These are phyloP conservation scores for Anguilla pacifica DNA, from an alignment of 2,797 vertebrate genomes.

Conservation along the genomic window DNA sequence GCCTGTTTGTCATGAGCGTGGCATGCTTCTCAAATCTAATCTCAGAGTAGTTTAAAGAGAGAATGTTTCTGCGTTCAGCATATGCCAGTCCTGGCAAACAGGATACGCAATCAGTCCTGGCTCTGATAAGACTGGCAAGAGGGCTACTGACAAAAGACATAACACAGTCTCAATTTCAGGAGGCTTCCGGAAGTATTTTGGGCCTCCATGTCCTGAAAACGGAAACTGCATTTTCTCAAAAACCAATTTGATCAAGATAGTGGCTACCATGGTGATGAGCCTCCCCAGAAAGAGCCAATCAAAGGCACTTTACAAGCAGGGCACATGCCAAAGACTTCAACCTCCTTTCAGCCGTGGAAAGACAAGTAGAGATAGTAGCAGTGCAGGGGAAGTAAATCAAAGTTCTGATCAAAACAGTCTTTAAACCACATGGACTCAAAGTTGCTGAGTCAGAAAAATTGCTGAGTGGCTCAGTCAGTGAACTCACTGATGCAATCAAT, in stretches of 20 bases:
- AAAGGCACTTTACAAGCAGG: not conserved
- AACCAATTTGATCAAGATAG: slow-evolving; percentile 47
- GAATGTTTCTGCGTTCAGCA: slow-evolving; percentile 34
- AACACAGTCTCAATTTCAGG: slow-evolving; percentile 1
- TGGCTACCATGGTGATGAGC: slow-evolving; percentile 59
- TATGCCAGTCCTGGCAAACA: slow-evolving; percentile 3
- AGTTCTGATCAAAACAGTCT: not conserved
- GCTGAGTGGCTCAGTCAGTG: not conserved
- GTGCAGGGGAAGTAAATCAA: not conserved
- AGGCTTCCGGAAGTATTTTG: not conserved
- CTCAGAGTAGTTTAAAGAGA: slow-evolving; percentile 59
- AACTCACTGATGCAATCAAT: not conserved
- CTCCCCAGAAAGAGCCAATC: slow-evolving; percentile 14
- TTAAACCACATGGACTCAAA: not conserved
- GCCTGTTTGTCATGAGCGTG: slow-evolving; percentile 31
- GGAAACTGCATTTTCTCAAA: slow-evolving; percentile 42
- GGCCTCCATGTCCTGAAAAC: slow-evolving; percentile 29
- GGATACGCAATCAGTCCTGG: not conserved
- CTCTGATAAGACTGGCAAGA: slow-evolving; percentile 11
- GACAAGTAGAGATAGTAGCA: not conserved
- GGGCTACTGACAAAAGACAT: not conserved
- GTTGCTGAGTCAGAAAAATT: not conserved
- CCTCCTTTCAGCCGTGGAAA: not conserved
- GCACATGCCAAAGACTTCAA: not conserved
- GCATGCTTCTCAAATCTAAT: slow-evolving; percentile 69